phyloP scores from a whole-genome alignment of 2,888 invertebrate genomes.

The Eristalis arbustorum region DNA sequence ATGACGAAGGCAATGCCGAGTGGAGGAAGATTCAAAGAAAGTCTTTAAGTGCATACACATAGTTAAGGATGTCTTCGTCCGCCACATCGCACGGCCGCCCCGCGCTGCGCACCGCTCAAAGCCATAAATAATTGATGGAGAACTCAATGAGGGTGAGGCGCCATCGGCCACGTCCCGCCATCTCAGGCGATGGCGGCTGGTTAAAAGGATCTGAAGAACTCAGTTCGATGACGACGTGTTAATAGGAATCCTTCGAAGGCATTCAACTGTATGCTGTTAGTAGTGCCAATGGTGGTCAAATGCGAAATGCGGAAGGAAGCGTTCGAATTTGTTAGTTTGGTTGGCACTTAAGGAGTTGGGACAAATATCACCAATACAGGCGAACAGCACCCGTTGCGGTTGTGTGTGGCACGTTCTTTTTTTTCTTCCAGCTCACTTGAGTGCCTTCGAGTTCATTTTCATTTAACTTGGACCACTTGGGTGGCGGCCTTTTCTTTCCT shows the following conservation, averaged over 20 bases:
- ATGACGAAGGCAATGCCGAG: conserved; percentile 51
- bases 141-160: conserved; percentile 32
- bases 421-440: conserved; percentile 68
- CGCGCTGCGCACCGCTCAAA: conserved; percentile 16
- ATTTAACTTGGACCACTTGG: conserved; percentile 59
- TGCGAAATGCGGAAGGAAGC: conserved; percentile 51
- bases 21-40: conserved; percentile 44
- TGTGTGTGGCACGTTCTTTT: conserved; percentile 21
- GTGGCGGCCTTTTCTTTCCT: conserved; percentile 20
- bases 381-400: not conserved
- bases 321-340: conserved; percentile 69
- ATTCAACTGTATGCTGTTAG: conserved; percentile 67
- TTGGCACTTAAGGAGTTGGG: conserved; percentile 62
- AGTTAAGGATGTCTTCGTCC: conserved; percentile 30
- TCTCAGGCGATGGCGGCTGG: conserved; percentile 17
- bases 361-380: conserved; percentile 57
- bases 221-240: conserved; percentile 67
- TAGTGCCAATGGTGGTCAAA: conserved; percentile 55
- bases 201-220: conserved; percentile 69
- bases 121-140: conserved; percentile 69
- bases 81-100: not conserved
- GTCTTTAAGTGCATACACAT: conserved; percentile 57
- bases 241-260: conserved; percentile 60
- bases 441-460: conserved; percentile 67
- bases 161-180: not conserved